Evolutionary conservation across 2,888 invertebrate genomes (phyloP).

Genomic region (Ochropacha duplaris): DNA sequence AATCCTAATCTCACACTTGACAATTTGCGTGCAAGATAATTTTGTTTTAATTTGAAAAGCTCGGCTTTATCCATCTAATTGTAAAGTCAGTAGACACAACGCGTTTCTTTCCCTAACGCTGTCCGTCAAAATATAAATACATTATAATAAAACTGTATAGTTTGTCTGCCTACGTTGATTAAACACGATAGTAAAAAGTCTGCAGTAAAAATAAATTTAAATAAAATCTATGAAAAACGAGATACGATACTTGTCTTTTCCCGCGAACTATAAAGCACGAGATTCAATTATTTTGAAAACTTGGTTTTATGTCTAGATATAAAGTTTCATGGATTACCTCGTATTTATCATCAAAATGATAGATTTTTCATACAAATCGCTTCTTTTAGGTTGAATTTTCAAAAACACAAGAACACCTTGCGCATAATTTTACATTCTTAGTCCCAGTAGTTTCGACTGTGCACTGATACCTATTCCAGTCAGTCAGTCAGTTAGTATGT

Average conservation of each 20-base stretch:
- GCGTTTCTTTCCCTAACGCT: not conserved
- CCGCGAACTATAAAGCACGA: not conserved
- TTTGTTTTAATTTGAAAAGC: slow-evolving; percentile 16
- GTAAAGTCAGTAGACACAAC: not conserved
- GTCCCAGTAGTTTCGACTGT: too few relatives aligned
- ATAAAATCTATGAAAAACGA: not conserved
- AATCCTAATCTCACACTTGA: slow-evolving; percentile 49
- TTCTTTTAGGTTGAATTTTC: too few relatives aligned
- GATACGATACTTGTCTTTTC: not conserved
- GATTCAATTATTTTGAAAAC: not conserved
- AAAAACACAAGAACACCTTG: too few relatives aligned
- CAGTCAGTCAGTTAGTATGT: too few relatives aligned
- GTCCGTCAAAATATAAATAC: not conserved
- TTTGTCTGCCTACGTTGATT: not conserved
- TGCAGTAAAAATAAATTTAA: not conserved
- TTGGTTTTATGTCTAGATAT: too few relatives aligned
- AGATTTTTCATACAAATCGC: too few relatives aligned
- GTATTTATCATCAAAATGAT: too few relatives aligned
- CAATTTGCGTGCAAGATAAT: slow-evolving; percentile 12
- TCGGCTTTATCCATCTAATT: not conserved
- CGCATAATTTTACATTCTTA: too few relatives aligned
- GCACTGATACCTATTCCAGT: too few relatives aligned
- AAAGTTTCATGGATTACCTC: too few relatives aligned
- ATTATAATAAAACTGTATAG: not conserved
- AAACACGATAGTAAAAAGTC: not conserved